Evolutionary conservation across 2,113 vertebrate genomes (phyloP).

Genomic region (Phyllostomus discolor): DNA sequence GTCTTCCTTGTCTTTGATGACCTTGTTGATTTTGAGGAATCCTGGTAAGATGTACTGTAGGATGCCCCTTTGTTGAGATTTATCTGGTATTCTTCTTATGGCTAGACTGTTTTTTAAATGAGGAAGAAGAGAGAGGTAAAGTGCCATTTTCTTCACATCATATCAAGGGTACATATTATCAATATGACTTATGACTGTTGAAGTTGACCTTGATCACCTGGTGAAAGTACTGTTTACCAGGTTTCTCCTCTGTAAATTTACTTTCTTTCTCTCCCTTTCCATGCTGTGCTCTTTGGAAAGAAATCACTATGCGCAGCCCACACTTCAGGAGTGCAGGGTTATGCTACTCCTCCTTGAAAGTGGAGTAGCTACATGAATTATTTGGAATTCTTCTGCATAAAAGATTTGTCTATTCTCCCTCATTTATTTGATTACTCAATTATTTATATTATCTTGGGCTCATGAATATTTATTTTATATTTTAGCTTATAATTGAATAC

Average conservation of each 20-base stretch:
- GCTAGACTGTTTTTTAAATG: neutral
- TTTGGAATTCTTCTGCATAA: neutral
- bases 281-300: neutral
- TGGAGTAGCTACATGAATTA: neutral
- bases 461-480: neutral
- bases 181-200: neutral
- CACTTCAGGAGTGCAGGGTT: too few relatives aligned
- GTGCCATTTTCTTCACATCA: neutral
- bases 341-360: neutral
- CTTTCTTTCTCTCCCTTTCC: neutral
- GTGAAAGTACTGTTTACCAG: neutral
- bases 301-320: neutral
- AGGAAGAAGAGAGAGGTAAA: neutral
- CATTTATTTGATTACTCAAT: neutral
- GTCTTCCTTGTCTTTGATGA: neutral
- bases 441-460: neutral
- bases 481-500: neutral
- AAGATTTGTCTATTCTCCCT: neutral
- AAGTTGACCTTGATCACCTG: neutral
- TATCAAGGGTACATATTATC: neutral
- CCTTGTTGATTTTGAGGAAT: neutral
- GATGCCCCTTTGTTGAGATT: neutral
- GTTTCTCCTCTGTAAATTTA: neutral
- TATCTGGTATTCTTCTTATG: neutral
- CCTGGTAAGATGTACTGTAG: neutral